Base-by-base conservation (phyloP, 2,113 vertebrate species). In the Corythornis madagascariensis region DNA sequence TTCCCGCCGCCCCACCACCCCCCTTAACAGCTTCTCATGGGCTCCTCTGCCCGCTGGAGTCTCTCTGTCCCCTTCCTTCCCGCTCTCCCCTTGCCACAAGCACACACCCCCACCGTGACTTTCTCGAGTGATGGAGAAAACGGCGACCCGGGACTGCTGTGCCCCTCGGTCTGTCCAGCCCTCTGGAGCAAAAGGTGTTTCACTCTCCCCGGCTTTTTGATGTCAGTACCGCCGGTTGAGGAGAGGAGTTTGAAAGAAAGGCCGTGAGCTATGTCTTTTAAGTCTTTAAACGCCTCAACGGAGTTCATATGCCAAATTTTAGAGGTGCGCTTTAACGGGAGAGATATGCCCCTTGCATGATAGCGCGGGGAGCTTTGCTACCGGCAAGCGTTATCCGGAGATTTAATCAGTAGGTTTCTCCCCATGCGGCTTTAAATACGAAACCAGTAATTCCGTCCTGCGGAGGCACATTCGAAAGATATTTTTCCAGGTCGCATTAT, bases 401-500 rank as follows among this genome's bases (percentile, higher is more conserved):
- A 42, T 61, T 42, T 53, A 72, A 66, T 50, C 40, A 57, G 69
- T 56, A 60, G 73, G 61, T 66, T 22, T 31, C 26, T 1, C 16
- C 10, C 86, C 47, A 4, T 2, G 8, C 14, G n/a, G 21, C 33
- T 79, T 55, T 33, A 81, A 72, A 35, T 8, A 2, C 18, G 29
- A 26, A 24, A 8, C 25, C 29, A 28, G 5, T 66, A 3, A 2
- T 80, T 76, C 33, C 21, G 4, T 26, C 47, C 64, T 13, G 59
- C 33, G 11, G 16, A 45, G 31, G 18, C 24, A 45, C 24, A 43
- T 48, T 65, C 45, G n/a, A 53, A 70, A 74, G 33, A 42, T 40
- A 18, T 15, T 80, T 93, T 92, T 92, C 60, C 83, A 90, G 83
- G 80, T 72, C 81, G 61, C 9, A 71, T 78, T 88, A 85, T 94